Conservation (phyloP, 2,797 vertebrate species). For the Brachyalestes nurse region DNA sequence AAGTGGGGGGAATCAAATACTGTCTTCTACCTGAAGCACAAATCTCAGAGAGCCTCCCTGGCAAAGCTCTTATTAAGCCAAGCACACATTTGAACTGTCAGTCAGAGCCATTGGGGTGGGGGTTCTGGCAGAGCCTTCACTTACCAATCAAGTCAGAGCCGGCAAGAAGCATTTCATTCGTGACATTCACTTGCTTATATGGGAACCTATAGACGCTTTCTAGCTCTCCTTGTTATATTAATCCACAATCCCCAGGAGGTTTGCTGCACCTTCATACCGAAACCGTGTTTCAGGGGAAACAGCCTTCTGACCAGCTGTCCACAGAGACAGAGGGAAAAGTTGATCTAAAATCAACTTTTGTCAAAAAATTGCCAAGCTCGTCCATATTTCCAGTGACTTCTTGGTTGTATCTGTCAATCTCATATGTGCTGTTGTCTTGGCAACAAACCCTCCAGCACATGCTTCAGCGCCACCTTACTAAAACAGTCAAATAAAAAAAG, state of each 20-base stretch:
- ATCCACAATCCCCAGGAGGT: slow-evolving; percentile 4
- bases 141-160: slow-evolving; percentile 23
- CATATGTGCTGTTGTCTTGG: slow-evolving; percentile 57
- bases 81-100: slow-evolving; percentile 52
- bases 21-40: slow-evolving; percentile 35
- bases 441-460: slow-evolving; percentile 48
- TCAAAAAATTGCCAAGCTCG: background rate
- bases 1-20: slow-evolving; percentile 25
- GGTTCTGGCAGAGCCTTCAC: slow-evolving; percentile 22
- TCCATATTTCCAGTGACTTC: slow-evolving; percentile 28
- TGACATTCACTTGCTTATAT: slow-evolving; percentile 12
- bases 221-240: background rate
- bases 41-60: slow-evolving; percentile 28
- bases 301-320: slow-evolving; percentile 3
- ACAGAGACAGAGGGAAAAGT: slow-evolving; percentile 11
- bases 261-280: slow-evolving; percentile 12
- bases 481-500: slow-evolving; percentile 13
- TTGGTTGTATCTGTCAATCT: slow-evolving; percentile 38
- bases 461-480: slow-evolving; percentile 25
- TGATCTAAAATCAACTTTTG: background rate
- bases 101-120: slow-evolving; percentile 32
- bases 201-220: background rate
- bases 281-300: background rate
- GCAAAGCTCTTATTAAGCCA: slow-evolving; percentile 37
- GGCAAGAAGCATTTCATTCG: slow-evolving; percentile 1